A percentile compares a stretch with the other conserved stretches of the same genome.
phyloP scores from a whole-genome alignment of 2,888 invertebrate genomes.

The Rhagophthalmus giganteus region DNA sequence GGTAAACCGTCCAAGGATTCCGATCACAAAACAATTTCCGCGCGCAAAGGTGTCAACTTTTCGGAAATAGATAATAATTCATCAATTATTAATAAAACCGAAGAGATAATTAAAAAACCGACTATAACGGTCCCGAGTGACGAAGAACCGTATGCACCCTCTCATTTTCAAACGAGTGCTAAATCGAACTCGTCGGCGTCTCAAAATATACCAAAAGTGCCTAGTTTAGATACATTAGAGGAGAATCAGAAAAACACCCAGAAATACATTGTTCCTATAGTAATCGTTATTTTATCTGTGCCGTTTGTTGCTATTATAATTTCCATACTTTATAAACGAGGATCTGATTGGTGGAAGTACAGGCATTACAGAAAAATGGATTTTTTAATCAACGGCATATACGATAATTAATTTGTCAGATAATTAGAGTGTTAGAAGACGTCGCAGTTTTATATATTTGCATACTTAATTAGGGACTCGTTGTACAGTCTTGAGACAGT shows the following conservation, averaged over 20 bases:
- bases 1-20: not conserved
- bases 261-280: slow-evolving; percentile 74
- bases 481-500: too few relatives aligned
- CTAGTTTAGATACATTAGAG: slow-evolving; percentile 32
- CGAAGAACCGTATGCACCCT: slow-evolving; percentile 42
- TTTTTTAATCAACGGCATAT: slow-evolving; percentile 87
- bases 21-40: not conserved
- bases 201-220: slow-evolving; percentile 29
- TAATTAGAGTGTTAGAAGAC: too few relatives aligned
- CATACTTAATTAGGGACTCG: too few relatives aligned
- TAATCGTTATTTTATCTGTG: slow-evolving; percentile 72
- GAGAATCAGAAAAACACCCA: slow-evolving; percentile 47
- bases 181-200: slow-evolving; percentile 16
- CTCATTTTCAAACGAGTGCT: slow-evolving; percentile 19
- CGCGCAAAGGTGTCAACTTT: not conserved
- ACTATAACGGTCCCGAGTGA: slow-evolving; percentile 56
- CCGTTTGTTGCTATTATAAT: slow-evolving; percentile 72
- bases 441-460: too few relatives aligned
- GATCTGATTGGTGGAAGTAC: slow-evolving; percentile 84
- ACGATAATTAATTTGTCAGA: slow-evolving; percentile 65
- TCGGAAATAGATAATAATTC: not conserved
- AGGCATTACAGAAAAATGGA: slow-evolving; percentile 87
- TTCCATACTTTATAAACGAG: slow-evolving; percentile 67
- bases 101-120: slow-evolving; percentile 60
- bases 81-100: not conserved